A percentile compares a stretch with the other conserved stretches of the same genome.
Evolutionary conservation across 2,888 invertebrate species (phyloP).

Genomic region (Phaedon cochleariae): DNA sequence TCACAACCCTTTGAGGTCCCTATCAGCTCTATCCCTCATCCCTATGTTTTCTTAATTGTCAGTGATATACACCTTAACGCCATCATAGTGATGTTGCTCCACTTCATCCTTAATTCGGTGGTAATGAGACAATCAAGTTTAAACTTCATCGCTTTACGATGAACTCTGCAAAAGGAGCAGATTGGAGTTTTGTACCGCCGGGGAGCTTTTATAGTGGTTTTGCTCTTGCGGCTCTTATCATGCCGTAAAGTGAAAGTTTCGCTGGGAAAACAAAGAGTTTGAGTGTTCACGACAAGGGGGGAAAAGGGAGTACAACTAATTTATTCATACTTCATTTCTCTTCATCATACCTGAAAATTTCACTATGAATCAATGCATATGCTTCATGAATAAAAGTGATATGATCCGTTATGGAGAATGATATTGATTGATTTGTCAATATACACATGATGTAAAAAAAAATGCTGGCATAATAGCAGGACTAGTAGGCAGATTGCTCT

Average conservation of each 20-base stretch:
- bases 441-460: too few species aligned
- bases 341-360: too few species aligned
- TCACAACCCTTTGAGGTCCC: slow-evolving; percentile 9
- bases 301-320: too few species aligned
- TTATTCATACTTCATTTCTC: too few species aligned
- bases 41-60: slow-evolving; percentile 25
- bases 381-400: too few species aligned
- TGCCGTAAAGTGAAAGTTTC: neutral
- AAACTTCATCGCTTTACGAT: slow-evolving; percentile 11
- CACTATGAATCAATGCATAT: too few species aligned
- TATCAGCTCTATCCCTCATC: too few species aligned
- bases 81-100: slow-evolving; percentile 12
- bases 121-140: slow-evolving; percentile 16
- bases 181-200: slow-evolving; percentile 9
- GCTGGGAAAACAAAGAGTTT: neutral
- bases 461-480: too few species aligned
- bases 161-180: slow-evolving; percentile 11
- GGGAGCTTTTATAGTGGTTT: neutral
- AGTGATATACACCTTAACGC: slow-evolving; percentile 23
- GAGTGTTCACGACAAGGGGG: too few species aligned
- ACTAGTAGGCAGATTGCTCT: too few species aligned
- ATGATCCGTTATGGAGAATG: too few species aligned
- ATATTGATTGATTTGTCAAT: too few species aligned
- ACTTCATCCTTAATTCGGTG: slow-evolving; percentile 6
- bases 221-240: neutral